Evolutionary conservation across 53 echinoderm and acorn worm genomes (phyloP).

Genomic region (Pentamera pediparva): DNA sequence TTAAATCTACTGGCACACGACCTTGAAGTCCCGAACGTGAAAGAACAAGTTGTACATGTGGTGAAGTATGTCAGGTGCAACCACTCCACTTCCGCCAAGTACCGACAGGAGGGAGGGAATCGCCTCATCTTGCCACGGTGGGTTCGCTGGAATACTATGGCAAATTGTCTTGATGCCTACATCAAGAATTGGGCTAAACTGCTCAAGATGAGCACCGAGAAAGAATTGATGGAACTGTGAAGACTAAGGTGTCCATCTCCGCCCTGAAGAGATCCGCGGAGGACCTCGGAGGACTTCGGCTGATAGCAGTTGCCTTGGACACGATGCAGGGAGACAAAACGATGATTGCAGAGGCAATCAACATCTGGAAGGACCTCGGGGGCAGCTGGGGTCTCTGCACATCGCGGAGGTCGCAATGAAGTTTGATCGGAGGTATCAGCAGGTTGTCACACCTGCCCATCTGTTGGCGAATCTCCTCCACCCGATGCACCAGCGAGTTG

Average conservation of each 20-base stretch:
- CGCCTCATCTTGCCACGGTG: constrained; percentile 19
- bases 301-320: constrained; percentile 18
- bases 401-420: not conserved
- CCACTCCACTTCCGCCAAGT: not conserved
- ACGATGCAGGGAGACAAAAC: constrained; percentile 15
- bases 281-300: not conserved
- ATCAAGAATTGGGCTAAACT: not conserved
- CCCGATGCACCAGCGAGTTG: not conserved
- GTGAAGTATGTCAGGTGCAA: constrained; percentile 26
- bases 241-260: not conserved
- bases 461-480: not conserved
- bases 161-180: not conserved
- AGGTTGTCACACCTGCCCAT: constrained; percentile 15
- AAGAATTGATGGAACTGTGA: not conserved
- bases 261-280: constrained; percentile 5
- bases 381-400: not conserved
- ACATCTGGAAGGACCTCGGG: constrained; percentile 24
- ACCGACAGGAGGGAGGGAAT: constrained; percentile 14
- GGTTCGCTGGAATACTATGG: constrained; percentile 34
- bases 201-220: not conserved
- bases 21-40: constrained; percentile 18
- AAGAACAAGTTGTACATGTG: constrained; percentile 32
- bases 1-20: constrained; percentile 28
- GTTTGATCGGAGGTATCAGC: not conserved
- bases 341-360: constrained; percentile 1